These are phyloP conservation scores for Mesorhabditis belari DNA, from an alignment of 2,888 invertebrate genomes.

Conservation along the genomic window DNA sequence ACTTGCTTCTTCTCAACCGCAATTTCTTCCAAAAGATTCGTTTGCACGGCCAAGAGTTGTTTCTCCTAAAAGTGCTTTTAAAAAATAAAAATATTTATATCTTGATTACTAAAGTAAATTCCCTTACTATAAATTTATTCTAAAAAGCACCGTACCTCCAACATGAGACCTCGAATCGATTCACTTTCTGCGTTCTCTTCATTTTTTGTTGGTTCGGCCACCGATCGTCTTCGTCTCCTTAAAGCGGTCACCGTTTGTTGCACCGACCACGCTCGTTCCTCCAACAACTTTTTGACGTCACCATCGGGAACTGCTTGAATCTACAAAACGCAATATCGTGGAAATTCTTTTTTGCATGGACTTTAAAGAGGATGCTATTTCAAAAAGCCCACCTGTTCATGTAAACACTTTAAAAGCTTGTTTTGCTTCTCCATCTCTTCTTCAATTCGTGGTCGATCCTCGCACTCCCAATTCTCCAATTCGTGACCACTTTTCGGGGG, in stretches of 20 bases:
- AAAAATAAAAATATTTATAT: background rate
- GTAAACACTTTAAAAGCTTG: constrained; percentile 37
- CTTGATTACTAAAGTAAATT: background rate
- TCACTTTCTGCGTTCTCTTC: no score
- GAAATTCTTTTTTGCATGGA: no score
- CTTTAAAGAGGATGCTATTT: background rate
- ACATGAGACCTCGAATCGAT: constrained; percentile 38
- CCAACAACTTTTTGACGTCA: background rate
- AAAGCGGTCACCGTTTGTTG: background rate
- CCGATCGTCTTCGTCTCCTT: background rate
- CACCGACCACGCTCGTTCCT: background rate
- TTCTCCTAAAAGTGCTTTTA: constrained; percentile 17
- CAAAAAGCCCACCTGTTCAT: constrained; percentile 33
- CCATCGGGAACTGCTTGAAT: background rate
- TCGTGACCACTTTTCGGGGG: constrained; percentile 18
- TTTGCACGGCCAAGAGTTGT: constrained; percentile 19
- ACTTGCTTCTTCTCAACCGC: constrained; percentile 2
- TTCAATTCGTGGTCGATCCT: constrained; percentile 22
- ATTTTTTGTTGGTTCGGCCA: background rate
- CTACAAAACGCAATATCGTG: no score
- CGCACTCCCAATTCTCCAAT: constrained; percentile 33
- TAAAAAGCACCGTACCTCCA: no score
- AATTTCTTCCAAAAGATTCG: constrained; percentile 7
- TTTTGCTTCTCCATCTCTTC: constrained; percentile 45
- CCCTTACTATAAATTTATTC: no score